phyloP scores from a whole-genome alignment of 2,113 vertebrate species.

The human (Homo sapiens) region DNA sequence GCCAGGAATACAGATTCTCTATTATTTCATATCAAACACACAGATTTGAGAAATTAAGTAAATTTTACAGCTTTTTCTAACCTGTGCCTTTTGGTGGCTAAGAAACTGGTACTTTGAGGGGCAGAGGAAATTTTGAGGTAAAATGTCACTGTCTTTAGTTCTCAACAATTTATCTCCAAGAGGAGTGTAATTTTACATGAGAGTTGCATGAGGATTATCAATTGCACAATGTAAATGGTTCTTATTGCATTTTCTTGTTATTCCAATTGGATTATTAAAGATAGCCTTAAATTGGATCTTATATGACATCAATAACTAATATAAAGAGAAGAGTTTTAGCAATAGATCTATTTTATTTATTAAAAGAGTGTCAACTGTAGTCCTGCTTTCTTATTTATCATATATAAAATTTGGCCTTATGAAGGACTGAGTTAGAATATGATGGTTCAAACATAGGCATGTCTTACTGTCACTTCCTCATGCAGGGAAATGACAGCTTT shows the following conservation, averaged over 20 bases:
- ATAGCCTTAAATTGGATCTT: background rate
- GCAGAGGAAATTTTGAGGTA: conserved; percentile 26
- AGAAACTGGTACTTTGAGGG: background rate
- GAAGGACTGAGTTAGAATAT: background rate
- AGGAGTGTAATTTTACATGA: background rate
- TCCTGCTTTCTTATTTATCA: background rate
- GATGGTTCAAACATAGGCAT: background rate
- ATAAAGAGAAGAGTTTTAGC: background rate
- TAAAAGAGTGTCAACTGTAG: background rate
- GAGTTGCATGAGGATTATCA: background rate
- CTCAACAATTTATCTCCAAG: background rate
- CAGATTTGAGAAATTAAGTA: background rate
- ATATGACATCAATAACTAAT: background rate
- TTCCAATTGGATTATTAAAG: background rate
- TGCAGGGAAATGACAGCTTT: background rate
- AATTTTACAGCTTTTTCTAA: background rate
- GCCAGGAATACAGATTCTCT: background rate
- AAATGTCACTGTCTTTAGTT: background rate
- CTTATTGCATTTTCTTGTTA: conserved; percentile 7
- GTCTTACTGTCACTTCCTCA: background rate
- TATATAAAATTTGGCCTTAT: conserved; percentile 3
- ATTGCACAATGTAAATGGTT: background rate
- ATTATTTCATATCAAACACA: conserved; percentile 38
- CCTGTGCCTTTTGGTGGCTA: background rate
- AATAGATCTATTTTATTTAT: background rate